Evolutionary conservation across 2,113 vertebrate genomes (phyloP), one percentile per base, ranked within the genome.

Genomic region (Pandion haliaetus): DNA sequence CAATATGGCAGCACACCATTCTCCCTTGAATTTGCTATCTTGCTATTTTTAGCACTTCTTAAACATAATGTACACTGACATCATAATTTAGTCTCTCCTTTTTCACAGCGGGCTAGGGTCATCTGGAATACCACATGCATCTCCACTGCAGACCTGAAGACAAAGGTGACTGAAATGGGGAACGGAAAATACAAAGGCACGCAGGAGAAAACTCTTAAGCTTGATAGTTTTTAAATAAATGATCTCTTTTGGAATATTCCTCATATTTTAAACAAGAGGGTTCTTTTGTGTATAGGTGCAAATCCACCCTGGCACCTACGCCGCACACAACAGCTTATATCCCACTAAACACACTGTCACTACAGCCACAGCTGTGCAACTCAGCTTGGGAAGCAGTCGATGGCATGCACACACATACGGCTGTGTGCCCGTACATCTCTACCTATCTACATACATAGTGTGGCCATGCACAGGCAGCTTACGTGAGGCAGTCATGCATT

Each of bases 31-130:
- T 87, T 73, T 80, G 49, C 50, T 85, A 28, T 49, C 79, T 78
- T 93, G 24, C 47, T 88, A 62, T 81, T 92, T 95, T 93, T 82
- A 91, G 72, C 49, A 13, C 25, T 63, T 91, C 83, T 83, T 24
- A 78, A 94, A 84, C 55, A 71, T 59, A 70, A 91, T 8, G 20
- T 74, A 78, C 4, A 17, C 42, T 89, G 73, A 82, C 83, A 94
- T 74, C 12, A 44, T 31, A 11, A 85, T 72, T 90, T 69, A 78
- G 20, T 50, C 67, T 90, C 62, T 78, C 40, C 42, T 67, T 78
- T 84, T 91, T 44, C 71, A 38, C 66, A 83, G 67, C 47, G 76
- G 24, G 74, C 47, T 38, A 47, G 1, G 2, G 24, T 38, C 4
- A 0, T 26, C 65, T 49, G 47, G 44, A 90, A 94, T 34, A 67